Evolutionary conservation across 2,797 vertebrate genomes (phyloP).

Genomic region (Tauraco hartlaubi): DNA sequence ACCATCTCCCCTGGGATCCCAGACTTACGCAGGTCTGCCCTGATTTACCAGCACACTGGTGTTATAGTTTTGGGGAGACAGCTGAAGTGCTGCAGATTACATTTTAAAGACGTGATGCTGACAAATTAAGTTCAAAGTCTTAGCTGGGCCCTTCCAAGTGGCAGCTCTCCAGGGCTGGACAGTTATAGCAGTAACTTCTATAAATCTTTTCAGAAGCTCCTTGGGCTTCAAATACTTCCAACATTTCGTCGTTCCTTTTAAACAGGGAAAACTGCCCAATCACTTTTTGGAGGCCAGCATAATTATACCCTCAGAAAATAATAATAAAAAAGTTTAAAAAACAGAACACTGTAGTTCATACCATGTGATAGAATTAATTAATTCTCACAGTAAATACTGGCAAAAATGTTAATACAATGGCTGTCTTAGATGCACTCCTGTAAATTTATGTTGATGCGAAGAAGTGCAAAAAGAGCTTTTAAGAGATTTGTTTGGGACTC

Average conservation of each 20-base stretch:
- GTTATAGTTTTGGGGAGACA: background rate
- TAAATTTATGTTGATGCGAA: background rate
- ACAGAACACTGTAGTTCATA: background rate
- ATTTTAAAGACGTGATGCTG: constrained; percentile 46
- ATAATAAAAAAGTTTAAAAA: background rate
- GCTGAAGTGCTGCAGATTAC: constrained; percentile 12
- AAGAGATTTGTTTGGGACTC: background rate
- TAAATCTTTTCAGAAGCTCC: constrained; percentile 67
- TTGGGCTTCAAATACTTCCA: constrained; percentile 56
- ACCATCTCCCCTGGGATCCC: background rate
- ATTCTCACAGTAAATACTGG: background rate
- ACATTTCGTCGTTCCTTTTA: constrained; percentile 12
- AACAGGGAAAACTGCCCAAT: constrained; percentile 20
- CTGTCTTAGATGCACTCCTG: background rate
- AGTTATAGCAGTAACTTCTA: constrained; percentile 58
- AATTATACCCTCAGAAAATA: constrained; percentile 6
- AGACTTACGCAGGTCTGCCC: background rate
- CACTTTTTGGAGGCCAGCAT: background rate
- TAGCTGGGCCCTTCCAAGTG: constrained; percentile 44
- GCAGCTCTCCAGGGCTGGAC: constrained; percentile 29
- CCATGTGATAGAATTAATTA: background rate
- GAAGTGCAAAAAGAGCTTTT: background rate
- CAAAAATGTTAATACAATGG: background rate
- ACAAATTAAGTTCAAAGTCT: constrained; percentile 38
- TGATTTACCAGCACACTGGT: background rate